Evolutionary conservation across 2,797 vertebrate genomes (phyloP), one percentile per base, ranked within the genome.

Genomic region (Crenichthys baileyi): DNA sequence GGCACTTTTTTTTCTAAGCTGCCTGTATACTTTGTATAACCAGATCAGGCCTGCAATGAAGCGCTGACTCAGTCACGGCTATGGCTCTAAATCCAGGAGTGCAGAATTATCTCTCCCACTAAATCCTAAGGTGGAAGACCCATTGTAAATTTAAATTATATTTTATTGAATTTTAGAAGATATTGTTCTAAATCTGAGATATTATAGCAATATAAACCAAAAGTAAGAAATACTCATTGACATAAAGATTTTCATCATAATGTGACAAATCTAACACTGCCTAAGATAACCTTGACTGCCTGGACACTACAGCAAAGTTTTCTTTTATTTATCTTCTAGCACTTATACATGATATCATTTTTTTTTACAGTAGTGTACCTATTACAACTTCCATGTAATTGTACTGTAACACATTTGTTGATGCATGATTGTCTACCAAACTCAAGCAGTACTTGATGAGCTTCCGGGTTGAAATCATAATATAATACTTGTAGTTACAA

Each of bases 41-140:
- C 85, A 81, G 70, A 90, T 92, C 85, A 90, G 78, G 81, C 85
- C 84, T 72, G 83, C 76, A 78, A 61, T 80, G 87, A 87, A 85
- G 56, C 48, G 80, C 88, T 88, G 89, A 87, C 87, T 91, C 87
- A 88, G 90, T 87, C 74, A 55, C 60, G 56, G 60, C 79, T 70
- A 39, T 67, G 77, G 60, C 82, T 76, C 41, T 74, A 77, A 85
- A 89, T 55, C 72, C 73, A 84, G 63, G 81, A 16, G n/a, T 51
- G 12, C 76, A 79, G 65, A 89, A 83, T 83, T 58, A 84, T 86
- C 70, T 65, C 82, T 70, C 36, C 72, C 72, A 76, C 75, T 76
- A 46, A 83, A 82, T 77, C 79, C 83, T 72, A 12, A 67, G n/a
- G 83, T 73, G 61, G 77, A 67, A 83, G 18, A 60, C 8, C 16